These are phyloP conservation scores for Tenthredo mesomela DNA, from an alignment of 2,888 invertebrate genomes.

Conservation along the genomic window DNA sequence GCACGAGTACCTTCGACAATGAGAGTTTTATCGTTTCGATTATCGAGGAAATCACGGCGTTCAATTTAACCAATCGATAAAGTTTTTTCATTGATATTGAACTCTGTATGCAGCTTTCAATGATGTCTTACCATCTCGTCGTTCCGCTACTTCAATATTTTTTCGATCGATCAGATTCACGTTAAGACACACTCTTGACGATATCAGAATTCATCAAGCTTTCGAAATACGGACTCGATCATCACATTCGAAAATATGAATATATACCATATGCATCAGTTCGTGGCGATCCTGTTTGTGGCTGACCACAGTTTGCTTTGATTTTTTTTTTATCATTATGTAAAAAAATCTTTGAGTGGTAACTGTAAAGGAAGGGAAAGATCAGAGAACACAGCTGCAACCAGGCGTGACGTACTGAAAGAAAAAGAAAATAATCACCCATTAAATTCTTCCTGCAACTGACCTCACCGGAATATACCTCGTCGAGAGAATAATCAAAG, in stretches of 20 bases:
- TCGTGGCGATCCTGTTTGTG: neutral
- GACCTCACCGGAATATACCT: neutral
- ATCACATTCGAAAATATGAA: neutral
- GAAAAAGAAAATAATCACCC: constrained; percentile 15
- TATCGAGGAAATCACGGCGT: neutral
- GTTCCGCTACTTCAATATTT: neutral
- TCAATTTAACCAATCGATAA: neutral
- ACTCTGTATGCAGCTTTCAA: neutral
- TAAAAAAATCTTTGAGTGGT: neutral
- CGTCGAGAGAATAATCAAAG: neutral
- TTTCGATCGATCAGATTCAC: neutral
- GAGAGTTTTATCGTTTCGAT: constrained; percentile 1
- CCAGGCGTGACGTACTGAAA: neutral
- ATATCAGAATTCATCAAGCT: neutral
- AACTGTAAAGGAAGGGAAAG: neutral
- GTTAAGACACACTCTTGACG: neutral
- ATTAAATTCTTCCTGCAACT: constrained; percentile 33
- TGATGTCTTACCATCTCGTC: neutral
- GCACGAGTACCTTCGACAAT: neutral
- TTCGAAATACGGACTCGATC: too few relatives aligned
- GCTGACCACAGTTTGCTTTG: constrained; percentile 25
- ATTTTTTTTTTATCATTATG: neutral
- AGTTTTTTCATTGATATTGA: neutral
- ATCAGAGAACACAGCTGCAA: neutral
- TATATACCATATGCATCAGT: neutral